Percentiles rank a stretch among this genome's conserved stretches.
Conservation (phyloP, 2,113 vertebrate genomes). For the Sander vitreus region DNA sequence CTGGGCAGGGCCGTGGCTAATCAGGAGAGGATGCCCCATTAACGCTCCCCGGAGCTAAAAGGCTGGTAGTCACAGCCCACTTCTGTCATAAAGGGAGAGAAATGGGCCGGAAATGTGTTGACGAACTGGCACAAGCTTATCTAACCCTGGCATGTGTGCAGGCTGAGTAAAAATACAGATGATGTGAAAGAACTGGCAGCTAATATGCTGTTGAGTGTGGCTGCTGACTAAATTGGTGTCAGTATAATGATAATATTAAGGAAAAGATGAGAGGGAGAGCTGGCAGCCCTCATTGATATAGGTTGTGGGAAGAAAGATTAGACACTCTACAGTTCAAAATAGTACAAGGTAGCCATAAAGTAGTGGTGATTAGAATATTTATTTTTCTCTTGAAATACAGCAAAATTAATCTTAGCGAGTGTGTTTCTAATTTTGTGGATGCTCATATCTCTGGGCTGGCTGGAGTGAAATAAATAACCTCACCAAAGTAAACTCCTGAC, state of each 20-base stretch:
- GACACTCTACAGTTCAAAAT: constrained; percentile 9
- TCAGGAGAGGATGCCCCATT: constrained; percentile 67
- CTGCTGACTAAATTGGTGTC: constrained; percentile 47
- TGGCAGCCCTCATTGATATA: constrained; percentile 13
- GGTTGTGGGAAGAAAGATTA: not conserved
- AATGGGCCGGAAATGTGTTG: constrained; percentile 38
- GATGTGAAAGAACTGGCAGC: constrained; percentile 43
- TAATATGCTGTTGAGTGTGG: constrained; percentile 49
- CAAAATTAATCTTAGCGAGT: not conserved
- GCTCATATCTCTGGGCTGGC: not conserved
- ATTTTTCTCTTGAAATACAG: constrained; percentile 9
- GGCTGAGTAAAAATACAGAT: constrained; percentile 62
- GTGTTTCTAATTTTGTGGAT: not conserved
- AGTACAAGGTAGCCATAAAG: not conserved
- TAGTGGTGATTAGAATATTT: constrained; percentile 15
- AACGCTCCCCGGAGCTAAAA: constrained; percentile 54
- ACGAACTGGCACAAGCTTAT: constrained; percentile 66
- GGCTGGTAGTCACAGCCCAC: constrained; percentile 55
- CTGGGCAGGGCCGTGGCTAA: constrained; percentile 60
- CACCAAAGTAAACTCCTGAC: constrained; percentile 32
- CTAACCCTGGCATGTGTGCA: constrained; percentile 56
- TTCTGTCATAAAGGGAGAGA: constrained; percentile 41
- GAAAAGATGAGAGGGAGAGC: constrained; percentile 35
- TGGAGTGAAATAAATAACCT: constrained; percentile 16
- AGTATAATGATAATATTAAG: constrained; percentile 43